These are phyloP conservation scores for Paradoxurus hermaphroditus DNA, from an alignment of 2,113 vertebrate genomes.

Conservation along the genomic window DNA sequence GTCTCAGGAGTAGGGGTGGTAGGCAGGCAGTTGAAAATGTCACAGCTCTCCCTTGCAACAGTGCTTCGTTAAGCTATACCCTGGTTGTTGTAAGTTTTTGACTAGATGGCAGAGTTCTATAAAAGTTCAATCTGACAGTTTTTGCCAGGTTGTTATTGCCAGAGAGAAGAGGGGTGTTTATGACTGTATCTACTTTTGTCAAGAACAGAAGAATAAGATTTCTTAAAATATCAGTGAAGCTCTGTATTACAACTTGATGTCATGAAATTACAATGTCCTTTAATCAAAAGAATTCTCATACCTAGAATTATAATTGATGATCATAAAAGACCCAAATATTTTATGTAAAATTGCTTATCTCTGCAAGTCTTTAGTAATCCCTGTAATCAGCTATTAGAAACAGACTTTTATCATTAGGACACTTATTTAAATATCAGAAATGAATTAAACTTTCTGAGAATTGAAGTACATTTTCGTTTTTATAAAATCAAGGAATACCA, in stretches of 20 bases:
- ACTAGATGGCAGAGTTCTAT: neutral
- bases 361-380: neutral
- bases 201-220: neutral
- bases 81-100: neutral
- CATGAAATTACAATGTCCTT: neutral
- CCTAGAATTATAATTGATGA: neutral
- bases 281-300: neutral
- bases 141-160: neutral
- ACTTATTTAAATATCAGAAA: neutral
- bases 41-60: neutral
- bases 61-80: neutral
- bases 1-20: neutral
- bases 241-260: neutral
- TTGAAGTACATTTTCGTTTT: neutral
- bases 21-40: neutral
- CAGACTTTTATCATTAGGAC: neutral
- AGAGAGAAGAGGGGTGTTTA: neutral
- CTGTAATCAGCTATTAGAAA: neutral
- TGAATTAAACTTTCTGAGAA: neutral
- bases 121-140: neutral
- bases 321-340: neutral
- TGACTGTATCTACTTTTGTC: neutral
- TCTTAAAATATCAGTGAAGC: neutral
- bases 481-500: neutral
- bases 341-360: neutral